Conservation (phyloP, 1,140 invertebrate genomes). For the Nephila pilipes region DNA sequence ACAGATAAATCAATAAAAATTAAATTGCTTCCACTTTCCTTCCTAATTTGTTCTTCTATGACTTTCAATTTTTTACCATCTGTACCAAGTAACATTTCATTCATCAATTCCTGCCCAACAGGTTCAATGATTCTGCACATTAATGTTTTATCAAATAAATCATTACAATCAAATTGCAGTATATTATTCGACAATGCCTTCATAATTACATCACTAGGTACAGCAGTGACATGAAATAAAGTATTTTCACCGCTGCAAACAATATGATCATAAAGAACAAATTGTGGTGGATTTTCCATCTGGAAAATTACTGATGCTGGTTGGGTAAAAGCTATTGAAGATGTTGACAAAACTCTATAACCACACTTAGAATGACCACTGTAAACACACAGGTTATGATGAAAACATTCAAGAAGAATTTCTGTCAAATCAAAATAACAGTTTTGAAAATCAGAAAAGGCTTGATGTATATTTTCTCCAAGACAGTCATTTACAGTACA, state of each 20-base stretch:
- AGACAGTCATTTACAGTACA: not conserved
- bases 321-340: not conserved
- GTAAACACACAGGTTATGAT: conserved; percentile 59
- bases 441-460: conserved; percentile 2
- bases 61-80: conserved; percentile 35
- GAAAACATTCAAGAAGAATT: conserved; percentile 66
- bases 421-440: not conserved
- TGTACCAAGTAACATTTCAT: conserved; percentile 29
- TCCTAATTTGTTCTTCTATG: conserved; percentile 35
- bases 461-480: not conserved
- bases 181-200: not conserved
- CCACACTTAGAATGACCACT: conserved; percentile 50
- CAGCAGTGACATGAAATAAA: conserved; percentile 40
- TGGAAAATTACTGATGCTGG: conserved; percentile 27
- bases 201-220: conserved; percentile 22
- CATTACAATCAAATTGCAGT: not conserved
- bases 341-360: conserved; percentile 13
- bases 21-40: conserved; percentile 27
- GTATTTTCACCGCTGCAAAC: not conserved
- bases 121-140: conserved; percentile 1
- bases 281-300: conserved; percentile 36
- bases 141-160: conserved; percentile 46
- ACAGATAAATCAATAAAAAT: conserved; percentile 42
- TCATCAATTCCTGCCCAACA: conserved; percentile 58
- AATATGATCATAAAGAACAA: conserved; percentile 57